These are phyloP conservation scores for Rhombomys opimus DNA, from an alignment of 2,113 vertebrate genomes.

Conservation along the genomic window DNA sequence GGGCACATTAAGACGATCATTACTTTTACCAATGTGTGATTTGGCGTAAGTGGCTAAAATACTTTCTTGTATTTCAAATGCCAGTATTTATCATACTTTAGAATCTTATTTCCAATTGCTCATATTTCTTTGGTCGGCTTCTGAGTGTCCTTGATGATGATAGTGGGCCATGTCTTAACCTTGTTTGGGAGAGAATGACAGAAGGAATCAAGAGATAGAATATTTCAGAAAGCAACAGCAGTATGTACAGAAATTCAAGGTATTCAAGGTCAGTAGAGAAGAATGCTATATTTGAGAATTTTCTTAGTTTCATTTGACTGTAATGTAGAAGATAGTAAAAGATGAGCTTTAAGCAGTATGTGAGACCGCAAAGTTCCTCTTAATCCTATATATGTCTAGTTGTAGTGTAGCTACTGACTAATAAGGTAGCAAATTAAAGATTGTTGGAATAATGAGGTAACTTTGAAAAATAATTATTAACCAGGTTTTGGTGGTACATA, in stretches of 20 bases:
- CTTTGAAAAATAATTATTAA: neutral
- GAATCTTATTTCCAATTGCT: neutral
- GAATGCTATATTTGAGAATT: conserved; percentile 22
- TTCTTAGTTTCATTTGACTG: neutral
- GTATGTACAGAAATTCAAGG: neutral
- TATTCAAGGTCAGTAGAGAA: neutral
- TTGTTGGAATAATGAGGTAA: neutral
- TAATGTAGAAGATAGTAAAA: neutral
- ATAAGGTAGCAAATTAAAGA: neutral
- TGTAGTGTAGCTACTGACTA: neutral
- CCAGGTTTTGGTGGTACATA: accelerated
- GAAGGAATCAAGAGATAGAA: neutral
- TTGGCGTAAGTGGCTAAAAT: conserved; percentile 34
- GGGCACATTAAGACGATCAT: neutral
- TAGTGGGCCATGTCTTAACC: conserved; percentile 14
- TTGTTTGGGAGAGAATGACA: conserved; percentile 3
- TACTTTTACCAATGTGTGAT: neutral
- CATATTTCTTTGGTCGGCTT: neutral
- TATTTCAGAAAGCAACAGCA: conserved; percentile 28
- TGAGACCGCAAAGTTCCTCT: conserved; percentile 24
- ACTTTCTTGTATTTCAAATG: neutral
- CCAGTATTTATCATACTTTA: neutral
- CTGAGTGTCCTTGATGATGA: neutral
- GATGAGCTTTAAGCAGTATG: neutral
- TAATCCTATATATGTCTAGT: neutral